phyloP scores from a whole-genome alignment of 2,888 invertebrate genomes.

The Stenolophus ochropezus region DNA sequence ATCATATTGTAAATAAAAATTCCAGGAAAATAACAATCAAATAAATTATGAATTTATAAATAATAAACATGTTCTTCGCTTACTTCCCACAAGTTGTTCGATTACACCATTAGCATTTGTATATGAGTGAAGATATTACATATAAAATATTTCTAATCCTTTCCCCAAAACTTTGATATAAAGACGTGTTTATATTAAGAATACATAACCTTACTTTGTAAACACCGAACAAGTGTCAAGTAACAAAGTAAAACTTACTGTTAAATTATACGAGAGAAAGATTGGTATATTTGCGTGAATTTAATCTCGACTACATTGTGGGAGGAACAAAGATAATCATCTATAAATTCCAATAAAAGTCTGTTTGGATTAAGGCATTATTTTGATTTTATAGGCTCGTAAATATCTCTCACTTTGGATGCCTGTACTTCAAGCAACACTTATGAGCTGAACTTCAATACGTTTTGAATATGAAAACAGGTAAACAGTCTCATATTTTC shows the following conservation, averaged over 20 bases:
- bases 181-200: neutral
- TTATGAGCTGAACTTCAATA: too few relatives aligned
- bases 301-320: conserved; percentile 33
- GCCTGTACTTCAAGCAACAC: neutral
- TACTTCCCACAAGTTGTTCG: neutral
- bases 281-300: conserved; percentile 44
- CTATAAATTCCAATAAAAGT: conserved; percentile 54
- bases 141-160: conserved; percentile 27
- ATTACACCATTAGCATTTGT: neutral
- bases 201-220: neutral
- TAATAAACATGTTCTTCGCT: neutral
- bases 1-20: neutral
- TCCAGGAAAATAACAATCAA: neutral
- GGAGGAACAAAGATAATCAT: conserved; percentile 52
- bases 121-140: neutral
- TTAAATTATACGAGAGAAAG: conserved; percentile 32
- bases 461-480: conserved; percentile 28
- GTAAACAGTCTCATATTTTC: neutral
- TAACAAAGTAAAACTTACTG: conserved; percentile 30
- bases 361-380: conserved; percentile 49
- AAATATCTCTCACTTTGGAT: conserved; percentile 29
- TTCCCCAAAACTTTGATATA: conserved; percentile 15
- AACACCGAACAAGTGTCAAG: neutral
- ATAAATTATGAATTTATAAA: neutral
- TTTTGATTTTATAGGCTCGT: conserved; percentile 43